Percentiles rank a stretch among this genome's conserved stretches.
Evolutionary conservation across 2,888 invertebrate species (phyloP).

Genomic region (Drosophila lacicola): DNA sequence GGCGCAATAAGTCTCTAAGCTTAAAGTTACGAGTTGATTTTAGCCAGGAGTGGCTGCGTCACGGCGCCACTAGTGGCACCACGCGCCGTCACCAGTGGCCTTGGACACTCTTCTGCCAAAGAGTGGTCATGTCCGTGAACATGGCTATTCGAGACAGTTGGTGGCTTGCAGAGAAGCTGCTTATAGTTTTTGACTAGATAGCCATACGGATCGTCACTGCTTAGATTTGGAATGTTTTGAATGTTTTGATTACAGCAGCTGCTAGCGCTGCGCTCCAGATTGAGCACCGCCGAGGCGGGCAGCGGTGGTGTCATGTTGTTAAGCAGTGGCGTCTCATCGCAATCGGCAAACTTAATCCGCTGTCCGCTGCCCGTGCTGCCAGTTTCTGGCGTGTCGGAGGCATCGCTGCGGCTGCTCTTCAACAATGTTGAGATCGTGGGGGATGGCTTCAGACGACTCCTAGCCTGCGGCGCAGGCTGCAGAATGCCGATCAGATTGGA

Average conservation of each 20-base stretch:
- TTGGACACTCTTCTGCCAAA: conserved; percentile 47
- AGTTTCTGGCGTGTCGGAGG: conserved; percentile 48
- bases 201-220: conserved; percentile 62
- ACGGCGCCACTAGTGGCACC: conserved; percentile 58
- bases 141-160: conserved; percentile 57
- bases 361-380: conserved; percentile 65
- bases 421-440: conserved; percentile 78
- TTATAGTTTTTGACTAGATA: conserved; percentile 81
- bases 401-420: conserved; percentile 45
- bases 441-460: conserved; percentile 69
- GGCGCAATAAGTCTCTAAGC: conserved; percentile 22
- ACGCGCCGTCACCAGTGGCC: conserved; percentile 40
- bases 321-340: conserved; percentile 60
- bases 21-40: conserved; percentile 81
- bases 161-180: conserved; percentile 74
- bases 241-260: conserved; percentile 66
- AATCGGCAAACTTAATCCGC: conserved; percentile 72
- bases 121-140: conserved; percentile 39
- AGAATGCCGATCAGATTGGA: conserved; percentile 79
- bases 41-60: conserved; percentile 83
- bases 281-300: conserved; percentile 22
- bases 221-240: conserved; percentile 59
- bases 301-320: conserved; percentile 19
- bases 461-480: conserved; percentile 57
- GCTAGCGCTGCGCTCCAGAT: conserved; percentile 49